phyloP scores from a whole-genome alignment of 2,797 vertebrate genomes.

The Cyprinella venusta region DNA sequence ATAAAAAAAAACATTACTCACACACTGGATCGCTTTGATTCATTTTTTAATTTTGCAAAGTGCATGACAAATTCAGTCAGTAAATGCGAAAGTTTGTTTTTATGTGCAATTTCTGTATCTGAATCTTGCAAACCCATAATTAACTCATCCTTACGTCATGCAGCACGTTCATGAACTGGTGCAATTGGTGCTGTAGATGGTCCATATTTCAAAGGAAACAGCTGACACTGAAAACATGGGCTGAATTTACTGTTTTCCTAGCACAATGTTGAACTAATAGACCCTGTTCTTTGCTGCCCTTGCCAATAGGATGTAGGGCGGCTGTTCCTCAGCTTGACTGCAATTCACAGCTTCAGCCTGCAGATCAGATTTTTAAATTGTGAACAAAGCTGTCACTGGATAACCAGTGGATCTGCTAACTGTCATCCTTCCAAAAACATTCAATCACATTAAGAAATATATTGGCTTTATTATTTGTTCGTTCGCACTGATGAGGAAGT shows the following conservation, averaged over 20 bases:
- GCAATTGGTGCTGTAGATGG: neutral
- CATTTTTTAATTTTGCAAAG: neutral
- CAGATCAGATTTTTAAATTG: slow-evolving; percentile 2
- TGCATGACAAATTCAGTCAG: neutral
- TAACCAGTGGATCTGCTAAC: neutral
- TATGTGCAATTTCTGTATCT: neutral
- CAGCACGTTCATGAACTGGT: too few relatives aligned
- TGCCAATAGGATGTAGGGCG: slow-evolving; percentile 12
- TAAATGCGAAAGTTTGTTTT: neutral
- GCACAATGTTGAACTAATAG: slow-evolving; percentile 25
- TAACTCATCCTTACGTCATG: neutral
- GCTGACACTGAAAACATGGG: slow-evolving; percentile 52
- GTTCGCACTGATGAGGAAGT: neutral
- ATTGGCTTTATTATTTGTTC: neutral
- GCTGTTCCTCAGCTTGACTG: slow-evolving; percentile 35
- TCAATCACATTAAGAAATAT: neutral
- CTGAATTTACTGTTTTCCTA: neutral
- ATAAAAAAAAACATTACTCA: neutral
- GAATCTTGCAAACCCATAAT: neutral
- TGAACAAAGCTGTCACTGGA: slow-evolving; percentile 7
- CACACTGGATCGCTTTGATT: neutral
- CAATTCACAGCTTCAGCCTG: slow-evolving; percentile 37
- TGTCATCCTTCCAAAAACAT: slow-evolving; percentile 6
- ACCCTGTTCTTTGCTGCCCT: neutral
- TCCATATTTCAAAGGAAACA: neutral